Conservation (phyloP, 2,888 invertebrate species). For the Cataglyphis livida region DNA sequence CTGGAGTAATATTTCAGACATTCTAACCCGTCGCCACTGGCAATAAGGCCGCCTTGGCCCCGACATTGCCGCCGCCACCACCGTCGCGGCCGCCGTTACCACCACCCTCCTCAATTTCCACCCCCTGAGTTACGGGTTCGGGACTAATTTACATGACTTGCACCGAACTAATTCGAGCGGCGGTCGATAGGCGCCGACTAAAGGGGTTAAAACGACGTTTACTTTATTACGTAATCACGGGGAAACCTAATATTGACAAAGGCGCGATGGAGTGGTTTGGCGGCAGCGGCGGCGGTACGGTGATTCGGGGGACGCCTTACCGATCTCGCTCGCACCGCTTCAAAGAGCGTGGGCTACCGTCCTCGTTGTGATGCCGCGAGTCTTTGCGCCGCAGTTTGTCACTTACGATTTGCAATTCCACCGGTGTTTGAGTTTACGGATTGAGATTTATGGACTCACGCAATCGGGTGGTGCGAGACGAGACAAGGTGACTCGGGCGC, state of each 20-base stretch:
- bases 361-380: constrained; percentile 46
- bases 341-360: constrained; percentile 50
- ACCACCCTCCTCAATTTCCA: constrained; percentile 41
- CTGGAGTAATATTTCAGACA: constrained; percentile 66
- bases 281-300: neutral
- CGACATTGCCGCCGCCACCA: constrained; percentile 16
- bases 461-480: neutral
- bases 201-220: constrained; percentile 73
- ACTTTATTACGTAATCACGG: constrained; percentile 73
- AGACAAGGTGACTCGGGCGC: neutral
- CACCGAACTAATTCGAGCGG: constrained; percentile 69
- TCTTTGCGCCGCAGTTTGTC: constrained; percentile 49
- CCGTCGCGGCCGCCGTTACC: neutral
- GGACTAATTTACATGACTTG: constrained; percentile 75
- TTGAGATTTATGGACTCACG: constrained; percentile 54
- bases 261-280: constrained; percentile 20
- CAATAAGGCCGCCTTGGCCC: constrained; percentile 50
- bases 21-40: constrained; percentile 63
- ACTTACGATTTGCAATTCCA: constrained; percentile 56
- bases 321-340: constrained; percentile 59
- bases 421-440: constrained; percentile 53
- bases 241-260: constrained; percentile 70
- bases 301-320: constrained; percentile 21
- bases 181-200: constrained; percentile 68
- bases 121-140: constrained; percentile 63